Base-by-base conservation (phyloP, 2,888 invertebrate species). In the Troides oblongomaculatus region DNA sequence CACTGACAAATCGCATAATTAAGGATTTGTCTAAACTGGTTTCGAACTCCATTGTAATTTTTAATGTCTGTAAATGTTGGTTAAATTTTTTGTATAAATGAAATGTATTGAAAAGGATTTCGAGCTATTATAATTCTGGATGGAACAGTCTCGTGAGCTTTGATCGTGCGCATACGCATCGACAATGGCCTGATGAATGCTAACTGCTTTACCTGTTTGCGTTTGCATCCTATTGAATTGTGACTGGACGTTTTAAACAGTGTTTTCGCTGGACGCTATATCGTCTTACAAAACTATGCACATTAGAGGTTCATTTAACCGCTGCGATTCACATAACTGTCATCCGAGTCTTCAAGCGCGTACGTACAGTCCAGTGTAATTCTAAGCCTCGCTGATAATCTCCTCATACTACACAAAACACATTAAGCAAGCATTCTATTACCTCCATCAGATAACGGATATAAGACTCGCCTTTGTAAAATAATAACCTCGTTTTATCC, bases 381-480 rank as follows among this genome's bases (percentile, higher is more conserved):
- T 64, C 56, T 39, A 69, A 61, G 30, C 43, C 64, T 39, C 63
- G 59, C 57, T 70, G 67, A 30, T 67, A 70, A 71, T 67, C 70
- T 61, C 30, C 43, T 25, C 57, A 59, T 25, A 57, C 66, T 67
- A 64, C 64, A 67, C 66, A 61, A 71, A 70, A 67, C 70, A 67
- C 64, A 71, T 71, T 71, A 71, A 71, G 67, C 64, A 60, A 64
- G 67, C 50, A 71, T 71, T 67, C 67, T 71, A 71, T 71, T 71
- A 64, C 67, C 67, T 59, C 62, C 64, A 68, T 71, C 70, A 67
- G 67, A 64, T 71, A 71, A 67, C 70, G 70, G 66, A 60, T 63
- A 70, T 66, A 53, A 62, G 64, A 67, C 65, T 64, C 65, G 64
- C 50, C 64, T 71, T 63, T 62, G 56, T 59, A 67, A 67, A 64